These are phyloP conservation scores for Orthochromis malagaraziensis DNA, from an alignment of 2,113 vertebrate species.

Conservation along the genomic window DNA sequence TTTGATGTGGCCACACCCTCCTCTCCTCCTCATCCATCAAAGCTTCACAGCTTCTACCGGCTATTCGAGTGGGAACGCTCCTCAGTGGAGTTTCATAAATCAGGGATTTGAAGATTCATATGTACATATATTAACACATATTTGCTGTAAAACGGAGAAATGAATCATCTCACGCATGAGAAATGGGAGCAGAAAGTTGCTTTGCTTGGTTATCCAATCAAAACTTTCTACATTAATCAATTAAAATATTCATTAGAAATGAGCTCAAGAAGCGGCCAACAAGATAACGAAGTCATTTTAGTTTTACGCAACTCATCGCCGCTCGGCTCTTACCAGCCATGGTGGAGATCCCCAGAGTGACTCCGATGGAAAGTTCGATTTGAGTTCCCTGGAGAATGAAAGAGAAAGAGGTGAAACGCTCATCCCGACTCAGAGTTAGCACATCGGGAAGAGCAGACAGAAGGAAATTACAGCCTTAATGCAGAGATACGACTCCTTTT, in stretches of 20 bases:
- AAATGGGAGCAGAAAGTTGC: not conserved
- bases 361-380: conserved; percentile 92
- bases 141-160: accelerated
- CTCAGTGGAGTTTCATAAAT: not conserved
- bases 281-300: accelerated
- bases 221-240: not conserved
- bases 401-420: not conserved
- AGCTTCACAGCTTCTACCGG: accelerated
- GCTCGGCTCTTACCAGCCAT: conserved; percentile 83
- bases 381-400: conserved; percentile 84
- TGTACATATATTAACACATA: not conserved
- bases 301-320: not conserved
- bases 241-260: not conserved
- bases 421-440: not conserved
- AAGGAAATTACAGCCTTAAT: not conserved
- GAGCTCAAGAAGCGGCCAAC: not conserved
- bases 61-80: accelerated
- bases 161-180: accelerated
- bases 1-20: not conserved
- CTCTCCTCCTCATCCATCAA: not conserved
- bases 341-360: conserved; percentile 94
- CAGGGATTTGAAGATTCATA: not conserved
- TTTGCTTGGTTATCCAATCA: accelerated
- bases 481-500: accelerated
- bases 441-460: not conserved